Evolutionary conservation across 2,797 vertebrate genomes (phyloP).

Genomic region (Enteromius trimaculatus): DNA sequence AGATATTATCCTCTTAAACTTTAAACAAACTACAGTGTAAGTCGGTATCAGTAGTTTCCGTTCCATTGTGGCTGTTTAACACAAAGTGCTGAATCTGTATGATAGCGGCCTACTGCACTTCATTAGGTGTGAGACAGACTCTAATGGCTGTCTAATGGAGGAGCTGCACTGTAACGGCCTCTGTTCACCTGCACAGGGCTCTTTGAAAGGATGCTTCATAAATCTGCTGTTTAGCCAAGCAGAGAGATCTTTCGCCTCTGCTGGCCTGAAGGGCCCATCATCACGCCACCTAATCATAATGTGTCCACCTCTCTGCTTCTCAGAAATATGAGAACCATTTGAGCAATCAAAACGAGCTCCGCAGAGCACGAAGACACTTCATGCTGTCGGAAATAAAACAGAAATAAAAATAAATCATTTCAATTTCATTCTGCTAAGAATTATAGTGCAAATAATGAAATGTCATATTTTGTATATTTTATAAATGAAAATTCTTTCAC

Average conservation of each 20-base stretch:
- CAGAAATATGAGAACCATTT: constrained; percentile 58
- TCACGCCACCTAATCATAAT: constrained; percentile 53
- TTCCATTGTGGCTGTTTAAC: constrained; percentile 38
- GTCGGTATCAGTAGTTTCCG: constrained; percentile 2
- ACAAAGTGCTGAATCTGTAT: constrained; percentile 43
- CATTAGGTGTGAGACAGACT: constrained; percentile 57
- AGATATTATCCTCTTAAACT: not conserved
- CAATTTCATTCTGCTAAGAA: no score
- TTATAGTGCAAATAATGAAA: not conserved
- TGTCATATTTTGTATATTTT: not conserved
- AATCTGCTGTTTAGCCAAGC: constrained; percentile 60
- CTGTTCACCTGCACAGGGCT: constrained; percentile 50
- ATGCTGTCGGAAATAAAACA: constrained; percentile 19
- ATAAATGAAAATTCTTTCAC: not conserved
- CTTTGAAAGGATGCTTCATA: constrained; percentile 52
- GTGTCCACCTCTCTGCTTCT: constrained; percentile 51
- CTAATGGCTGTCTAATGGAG: constrained; percentile 56
- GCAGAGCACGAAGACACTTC: constrained; percentile 25
- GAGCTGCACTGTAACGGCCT: constrained; percentile 51
- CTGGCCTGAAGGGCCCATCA: constrained; percentile 42
- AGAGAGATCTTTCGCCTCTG: constrained; percentile 55
- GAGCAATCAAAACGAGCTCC: constrained; percentile 38
- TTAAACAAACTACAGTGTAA: constrained; percentile 21
- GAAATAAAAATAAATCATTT: no score
- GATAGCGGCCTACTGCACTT: constrained; percentile 48